Percentiles rank a stretch among this genome's conserved stretches.
Evolutionary conservation across 2,113 vertebrate genomes (phyloP).

Genomic region (Pardalotus punctatus): DNA sequence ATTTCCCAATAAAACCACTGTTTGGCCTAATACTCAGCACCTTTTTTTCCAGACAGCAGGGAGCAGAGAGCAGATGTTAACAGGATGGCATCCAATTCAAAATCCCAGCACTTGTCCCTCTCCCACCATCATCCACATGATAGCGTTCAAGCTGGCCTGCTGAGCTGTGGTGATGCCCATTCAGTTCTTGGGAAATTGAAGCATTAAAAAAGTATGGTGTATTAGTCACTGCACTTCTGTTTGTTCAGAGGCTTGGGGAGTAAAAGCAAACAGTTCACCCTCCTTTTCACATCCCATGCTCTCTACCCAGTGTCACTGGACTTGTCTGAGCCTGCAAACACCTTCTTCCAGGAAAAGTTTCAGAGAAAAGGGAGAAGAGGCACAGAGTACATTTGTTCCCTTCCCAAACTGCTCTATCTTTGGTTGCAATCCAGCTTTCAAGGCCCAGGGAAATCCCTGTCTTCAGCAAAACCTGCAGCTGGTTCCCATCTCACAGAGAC

Average conservation of each 20-base stretch:
- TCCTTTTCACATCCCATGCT: not conserved
- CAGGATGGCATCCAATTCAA: not conserved
- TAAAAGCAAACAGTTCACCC: not conserved
- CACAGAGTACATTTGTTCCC: not conserved
- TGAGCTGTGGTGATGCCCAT: not conserved
- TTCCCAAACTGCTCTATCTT: not conserved
- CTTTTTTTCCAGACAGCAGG: not conserved
- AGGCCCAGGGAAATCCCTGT: not conserved
- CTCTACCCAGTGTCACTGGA: not conserved
- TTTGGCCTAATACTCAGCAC: not conserved
- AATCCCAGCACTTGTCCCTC: not conserved
- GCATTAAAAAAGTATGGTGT: not conserved
- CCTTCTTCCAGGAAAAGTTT: not conserved
- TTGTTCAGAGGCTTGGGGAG: not conserved
- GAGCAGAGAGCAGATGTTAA: not conserved
- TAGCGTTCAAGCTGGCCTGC: not conserved
- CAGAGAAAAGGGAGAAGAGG: not conserved
- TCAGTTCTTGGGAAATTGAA: not conserved
- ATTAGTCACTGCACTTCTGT: not conserved
- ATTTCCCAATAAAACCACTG: not conserved
- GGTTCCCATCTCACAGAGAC: not conserved
- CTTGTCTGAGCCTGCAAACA: slow-evolving; percentile 1
- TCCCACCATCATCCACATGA: accelerated
- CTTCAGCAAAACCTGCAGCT: not conserved
- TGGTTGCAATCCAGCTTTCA: not conserved